Conservation (phyloP, 2,113 vertebrate genomes). For the Reinhardtius hippoglossoides region DNA sequence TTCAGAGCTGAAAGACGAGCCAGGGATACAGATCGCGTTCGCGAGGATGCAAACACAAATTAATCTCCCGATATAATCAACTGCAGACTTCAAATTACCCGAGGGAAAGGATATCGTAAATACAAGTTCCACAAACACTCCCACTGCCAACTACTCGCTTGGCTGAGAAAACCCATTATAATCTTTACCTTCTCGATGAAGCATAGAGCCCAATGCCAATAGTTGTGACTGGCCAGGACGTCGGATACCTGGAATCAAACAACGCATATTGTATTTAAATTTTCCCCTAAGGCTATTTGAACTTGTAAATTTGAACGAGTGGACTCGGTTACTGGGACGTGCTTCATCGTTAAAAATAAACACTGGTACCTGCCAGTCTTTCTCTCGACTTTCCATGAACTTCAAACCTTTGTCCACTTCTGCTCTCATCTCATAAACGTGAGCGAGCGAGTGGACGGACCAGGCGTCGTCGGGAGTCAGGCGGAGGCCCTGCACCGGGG, state of each 20-base stretch:
- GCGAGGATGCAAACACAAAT: constrained; percentile 64
- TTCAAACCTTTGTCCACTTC: constrained; percentile 87
- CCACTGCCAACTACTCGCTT: constrained; percentile 36
- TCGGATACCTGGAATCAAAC: constrained; percentile 83
- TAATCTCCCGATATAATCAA: constrained; percentile 69
- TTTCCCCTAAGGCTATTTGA: not conserved
- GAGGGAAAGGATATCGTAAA: constrained; percentile 52
- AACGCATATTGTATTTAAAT: constrained; percentile 13
- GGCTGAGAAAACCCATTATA: constrained; percentile 61
- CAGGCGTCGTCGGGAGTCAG: constrained; percentile 87
- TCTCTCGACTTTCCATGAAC: constrained; percentile 89
- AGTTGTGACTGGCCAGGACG: constrained; percentile 92
- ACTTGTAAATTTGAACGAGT: not conserved
- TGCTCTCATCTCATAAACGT: constrained; percentile 92
- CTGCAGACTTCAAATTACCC: constrained; percentile 60
- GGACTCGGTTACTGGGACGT: not conserved
- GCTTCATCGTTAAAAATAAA: not conserved
- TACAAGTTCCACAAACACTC: constrained; percentile 45
- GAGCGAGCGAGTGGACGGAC: constrained; percentile 91
- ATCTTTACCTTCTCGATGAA: constrained; percentile 92
- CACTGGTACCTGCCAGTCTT: constrained; percentile 89
- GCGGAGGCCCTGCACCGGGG: constrained; percentile 83
- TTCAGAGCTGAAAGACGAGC: constrained; percentile 31
- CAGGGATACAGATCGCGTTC: constrained; percentile 41
- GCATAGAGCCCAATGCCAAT: constrained; percentile 97